phyloP scores from a whole-genome alignment of 2,113 vertebrate species.

The Muscicapa adusta region DNA sequence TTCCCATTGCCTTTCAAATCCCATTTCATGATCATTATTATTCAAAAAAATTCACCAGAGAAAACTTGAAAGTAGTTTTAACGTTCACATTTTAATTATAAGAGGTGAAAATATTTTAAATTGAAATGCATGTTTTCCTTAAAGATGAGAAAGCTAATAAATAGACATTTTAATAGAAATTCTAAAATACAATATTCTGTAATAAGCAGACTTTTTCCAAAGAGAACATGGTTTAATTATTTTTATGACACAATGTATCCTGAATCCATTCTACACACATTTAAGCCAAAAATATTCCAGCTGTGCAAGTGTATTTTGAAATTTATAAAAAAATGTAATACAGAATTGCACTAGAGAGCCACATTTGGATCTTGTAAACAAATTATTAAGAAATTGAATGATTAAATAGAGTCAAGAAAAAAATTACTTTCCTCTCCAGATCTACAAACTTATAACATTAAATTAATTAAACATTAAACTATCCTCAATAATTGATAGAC shows the following conservation, averaged over 20 bases:
- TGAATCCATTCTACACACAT: background rate
- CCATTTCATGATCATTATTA: background rate
- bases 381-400: background rate
- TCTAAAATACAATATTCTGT: background rate
- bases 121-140: background rate
- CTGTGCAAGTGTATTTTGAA: background rate
- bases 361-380: background rate
- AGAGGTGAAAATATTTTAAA: background rate
- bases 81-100: background rate
- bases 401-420: background rate
- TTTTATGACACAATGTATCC: background rate
- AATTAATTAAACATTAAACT: too few species aligned
- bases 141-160: background rate
- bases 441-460: background rate
- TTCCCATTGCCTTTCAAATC: background rate
- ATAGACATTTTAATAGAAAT: background rate
- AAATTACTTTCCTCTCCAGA: background rate
- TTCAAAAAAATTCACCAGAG: background rate
- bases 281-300: background rate
- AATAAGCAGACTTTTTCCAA: background rate
- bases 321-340: background rate
- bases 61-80: background rate
- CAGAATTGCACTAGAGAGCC: background rate
- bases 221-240: background rate
- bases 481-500: background rate